A percentile compares a stretch with the other conserved stretches of the same genome.
These are phyloP conservation scores for Dreissena polymorpha DNA, from an alignment of 1,140 invertebrate genomes.

Conservation along the genomic window DNA sequence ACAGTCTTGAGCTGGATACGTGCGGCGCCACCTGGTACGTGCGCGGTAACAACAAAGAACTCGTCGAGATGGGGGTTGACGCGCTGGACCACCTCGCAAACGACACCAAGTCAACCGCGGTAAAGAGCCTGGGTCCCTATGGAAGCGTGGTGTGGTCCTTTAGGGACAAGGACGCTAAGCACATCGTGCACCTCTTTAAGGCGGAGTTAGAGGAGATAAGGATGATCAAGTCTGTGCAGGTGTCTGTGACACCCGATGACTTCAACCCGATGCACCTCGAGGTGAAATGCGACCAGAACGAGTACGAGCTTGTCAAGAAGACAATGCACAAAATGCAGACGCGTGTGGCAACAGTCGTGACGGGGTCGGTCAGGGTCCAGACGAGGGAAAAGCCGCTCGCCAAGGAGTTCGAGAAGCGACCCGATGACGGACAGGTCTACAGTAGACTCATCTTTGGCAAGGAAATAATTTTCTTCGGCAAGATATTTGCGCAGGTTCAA, in stretches of 20 bases:
- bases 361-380: background rate
- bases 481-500: background rate
- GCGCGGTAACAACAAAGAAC: background rate
- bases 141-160: background rate
- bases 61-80: background rate
- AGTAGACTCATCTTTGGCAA: background rate
- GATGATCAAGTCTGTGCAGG: background rate
- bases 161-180: background rate
- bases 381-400: background rate
- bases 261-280: constrained; percentile 1
- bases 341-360: background rate
- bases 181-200: background rate
- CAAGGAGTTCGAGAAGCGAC: background rate
- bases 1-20: background rate
- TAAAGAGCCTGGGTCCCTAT: background rate
- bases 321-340: background rate
- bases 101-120: background rate
- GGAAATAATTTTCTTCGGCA: background rate
- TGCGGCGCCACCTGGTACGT: background rate
- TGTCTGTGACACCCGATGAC: background rate
- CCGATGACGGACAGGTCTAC: background rate
- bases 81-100: background rate
- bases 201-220: background rate
- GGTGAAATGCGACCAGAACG: background rate
- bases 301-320: background rate